These are phyloP conservation scores for Amphipyra tragopoginis DNA, from an alignment of 2,888 invertebrate species.

Conservation along the genomic window DNA sequence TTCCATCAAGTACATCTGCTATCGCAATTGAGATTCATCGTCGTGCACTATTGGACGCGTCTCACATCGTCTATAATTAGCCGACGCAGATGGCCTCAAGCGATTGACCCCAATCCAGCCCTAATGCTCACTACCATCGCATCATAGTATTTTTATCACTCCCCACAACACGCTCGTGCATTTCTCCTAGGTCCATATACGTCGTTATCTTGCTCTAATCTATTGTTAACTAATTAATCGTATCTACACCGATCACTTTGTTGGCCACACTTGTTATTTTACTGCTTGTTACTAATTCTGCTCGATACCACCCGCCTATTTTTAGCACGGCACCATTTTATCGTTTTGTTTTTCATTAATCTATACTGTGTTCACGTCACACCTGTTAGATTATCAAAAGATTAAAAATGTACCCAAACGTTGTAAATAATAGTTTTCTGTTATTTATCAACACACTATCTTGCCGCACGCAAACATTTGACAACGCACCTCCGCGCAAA, in stretches of 20 bases:
- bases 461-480: conserved; percentile 58
- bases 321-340: conserved; percentile 38
- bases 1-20: conserved; percentile 65
- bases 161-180: conserved; percentile 71
- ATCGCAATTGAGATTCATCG: conserved; percentile 78
- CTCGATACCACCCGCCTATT: conserved; percentile 16
- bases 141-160: conserved; percentile 84
- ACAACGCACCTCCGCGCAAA: conserved; percentile 52
- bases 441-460: conserved; percentile 36
- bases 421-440: conserved; percentile 27
- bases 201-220: conserved; percentile 48
- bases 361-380: conserved; percentile 21
- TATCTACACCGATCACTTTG: conserved; percentile 12
- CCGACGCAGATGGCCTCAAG: conserved; percentile 87
- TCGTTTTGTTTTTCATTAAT: conserved; percentile 44
- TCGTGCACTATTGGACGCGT: conserved; percentile 78
- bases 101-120: conserved; percentile 88
- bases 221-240: conserved; percentile 46
- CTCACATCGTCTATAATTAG: conserved; percentile 86
- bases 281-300: conserved; percentile 30
- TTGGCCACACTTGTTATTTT: conserved; percentile 23
- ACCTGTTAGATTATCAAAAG: conserved; percentile 23
- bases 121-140: conserved; percentile 80
- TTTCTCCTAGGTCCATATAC: conserved; percentile 60
- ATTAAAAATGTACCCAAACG: conserved; percentile 25